Conservation (phyloP, 2,888 invertebrate species). For the Brachynemurus nebulosus region DNA sequence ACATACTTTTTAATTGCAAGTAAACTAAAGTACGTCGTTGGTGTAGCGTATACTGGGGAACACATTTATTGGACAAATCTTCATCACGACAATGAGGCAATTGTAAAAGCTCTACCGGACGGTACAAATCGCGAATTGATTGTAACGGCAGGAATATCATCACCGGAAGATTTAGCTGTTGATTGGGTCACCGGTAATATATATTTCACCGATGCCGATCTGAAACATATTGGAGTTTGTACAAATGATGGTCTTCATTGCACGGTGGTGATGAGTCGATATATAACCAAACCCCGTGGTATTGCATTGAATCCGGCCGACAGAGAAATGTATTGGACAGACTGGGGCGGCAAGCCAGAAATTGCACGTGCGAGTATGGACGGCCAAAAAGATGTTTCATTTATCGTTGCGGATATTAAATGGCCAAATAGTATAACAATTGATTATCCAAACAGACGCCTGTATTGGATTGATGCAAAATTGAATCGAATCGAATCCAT, state of each 20-base stretch:
- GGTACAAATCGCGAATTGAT: conserved; percentile 46
- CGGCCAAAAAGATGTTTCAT: conserved; percentile 44
- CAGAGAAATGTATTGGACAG: conserved; percentile 83
- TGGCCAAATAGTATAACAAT: conserved; percentile 82
- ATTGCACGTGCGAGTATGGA: conserved; percentile 80
- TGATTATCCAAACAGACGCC: conserved; percentile 59
- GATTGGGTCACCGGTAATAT: conserved; percentile 70
- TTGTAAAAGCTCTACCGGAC: conserved; percentile 47
- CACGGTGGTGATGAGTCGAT: conserved; percentile 43
- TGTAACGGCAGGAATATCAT: conserved; percentile 50
- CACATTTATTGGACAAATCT: conserved; percentile 69
- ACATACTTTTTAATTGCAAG: conserved; percentile 35
- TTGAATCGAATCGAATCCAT: conserved; percentile 49
- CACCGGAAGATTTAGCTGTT: conserved; percentile 60
- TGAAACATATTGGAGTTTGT: conserved; percentile 61
- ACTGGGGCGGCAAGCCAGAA: conserved; percentile 61
- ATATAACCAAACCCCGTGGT: conserved; percentile 50
- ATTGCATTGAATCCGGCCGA: conserved; percentile 50
- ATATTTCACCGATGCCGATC: conserved; percentile 64
- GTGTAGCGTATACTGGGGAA: conserved; percentile 54
- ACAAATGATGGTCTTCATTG: conserved; percentile 51
- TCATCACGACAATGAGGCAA: conserved; percentile 52
- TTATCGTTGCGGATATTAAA: conserved; percentile 48
- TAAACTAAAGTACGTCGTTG: conserved; percentile 44
- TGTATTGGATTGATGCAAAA: conserved; percentile 85